Percentiles rank a stretch among this genome's conserved stretches.
phyloP scores from a whole-genome alignment of 2,888 invertebrate species.

The Netelia inedita region DNA sequence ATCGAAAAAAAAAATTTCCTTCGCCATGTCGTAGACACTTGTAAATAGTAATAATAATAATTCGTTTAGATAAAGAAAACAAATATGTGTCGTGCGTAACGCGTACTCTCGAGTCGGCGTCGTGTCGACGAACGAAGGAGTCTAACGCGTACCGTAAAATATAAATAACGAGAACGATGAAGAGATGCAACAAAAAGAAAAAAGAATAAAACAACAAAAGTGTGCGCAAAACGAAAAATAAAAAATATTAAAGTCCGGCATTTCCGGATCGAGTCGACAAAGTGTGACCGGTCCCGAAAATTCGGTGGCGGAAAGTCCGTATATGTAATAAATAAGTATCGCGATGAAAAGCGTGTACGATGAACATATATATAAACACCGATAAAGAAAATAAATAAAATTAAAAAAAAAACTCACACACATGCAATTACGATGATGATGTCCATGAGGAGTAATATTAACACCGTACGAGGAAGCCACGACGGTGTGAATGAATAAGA shows the following conservation, averaged over 20 bases:
- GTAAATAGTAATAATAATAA: constrained; percentile 76
- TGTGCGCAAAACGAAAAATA: constrained; percentile 53
- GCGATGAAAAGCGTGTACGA: constrained; percentile 15
- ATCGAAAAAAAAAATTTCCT: constrained; percentile 51
- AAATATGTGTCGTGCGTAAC: constrained; percentile 68
- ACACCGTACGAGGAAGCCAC: constrained; percentile 55
- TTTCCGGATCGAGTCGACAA: constrained; percentile 15
- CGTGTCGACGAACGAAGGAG: constrained; percentile 56
- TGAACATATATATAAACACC: constrained; percentile 37
- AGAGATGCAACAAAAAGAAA: constrained; percentile 50
- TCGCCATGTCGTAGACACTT: constrained; percentile 71
- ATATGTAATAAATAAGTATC: constrained; percentile 41
- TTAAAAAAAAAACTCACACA: constrained; percentile 27
- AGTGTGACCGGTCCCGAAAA: background rate
- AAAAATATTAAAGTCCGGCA: background rate
- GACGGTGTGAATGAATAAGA: constrained; percentile 40
- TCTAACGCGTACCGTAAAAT: constrained; percentile 62
- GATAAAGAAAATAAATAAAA: constrained; percentile 36
- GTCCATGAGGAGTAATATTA: constrained; percentile 74
- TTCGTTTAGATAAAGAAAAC: constrained; percentile 68
- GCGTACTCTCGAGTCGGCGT: constrained; percentile 59
- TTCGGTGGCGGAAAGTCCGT: constrained; percentile 38
- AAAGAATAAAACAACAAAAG: constrained; percentile 44
- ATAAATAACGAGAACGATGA: constrained; percentile 48
- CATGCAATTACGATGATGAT: constrained; percentile 65